Percentiles rank a stretch among this genome's conserved stretches.
Conservation (phyloP, 2,797 vertebrate genomes). For the Gymnocypris eckloni region DNA sequence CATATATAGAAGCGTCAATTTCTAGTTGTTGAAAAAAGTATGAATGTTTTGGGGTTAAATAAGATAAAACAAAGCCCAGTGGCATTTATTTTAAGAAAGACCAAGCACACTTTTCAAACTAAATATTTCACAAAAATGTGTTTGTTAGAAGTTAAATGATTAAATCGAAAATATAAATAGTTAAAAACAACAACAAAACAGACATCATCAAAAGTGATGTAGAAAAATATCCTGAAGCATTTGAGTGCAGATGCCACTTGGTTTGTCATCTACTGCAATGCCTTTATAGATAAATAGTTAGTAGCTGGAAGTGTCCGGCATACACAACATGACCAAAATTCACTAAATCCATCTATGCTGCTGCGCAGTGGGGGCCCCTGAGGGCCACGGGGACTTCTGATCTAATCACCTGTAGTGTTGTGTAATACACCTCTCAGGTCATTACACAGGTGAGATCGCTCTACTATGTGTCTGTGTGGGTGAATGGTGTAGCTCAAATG, state of each 20-base stretch:
- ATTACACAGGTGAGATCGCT: not conserved
- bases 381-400: not conserved
- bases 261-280: not conserved
- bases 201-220: not conserved
- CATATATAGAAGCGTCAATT: not conserved
- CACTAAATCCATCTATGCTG: not conserved
- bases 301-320: not conserved
- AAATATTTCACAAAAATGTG: not conserved
- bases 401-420: not conserved
- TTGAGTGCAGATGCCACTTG: not conserved
- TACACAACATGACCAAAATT: not conserved
- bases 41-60: not conserved
- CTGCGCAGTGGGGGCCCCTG: not conserved
- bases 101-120: not conserved
- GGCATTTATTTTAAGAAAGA: not conserved
- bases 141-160: not conserved
- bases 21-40: not conserved
- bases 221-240: not conserved
- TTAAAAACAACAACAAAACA: not conserved
- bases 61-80: not conserved
- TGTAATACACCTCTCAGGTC: constrained; percentile 8
- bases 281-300: not conserved
- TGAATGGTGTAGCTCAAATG: constrained; percentile 5
- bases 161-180: not conserved
- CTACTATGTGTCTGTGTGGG: not conserved